Evolutionary conservation across 2,888 invertebrate genomes (phyloP).

Genomic region (Psylliodes chrysocephalus): DNA sequence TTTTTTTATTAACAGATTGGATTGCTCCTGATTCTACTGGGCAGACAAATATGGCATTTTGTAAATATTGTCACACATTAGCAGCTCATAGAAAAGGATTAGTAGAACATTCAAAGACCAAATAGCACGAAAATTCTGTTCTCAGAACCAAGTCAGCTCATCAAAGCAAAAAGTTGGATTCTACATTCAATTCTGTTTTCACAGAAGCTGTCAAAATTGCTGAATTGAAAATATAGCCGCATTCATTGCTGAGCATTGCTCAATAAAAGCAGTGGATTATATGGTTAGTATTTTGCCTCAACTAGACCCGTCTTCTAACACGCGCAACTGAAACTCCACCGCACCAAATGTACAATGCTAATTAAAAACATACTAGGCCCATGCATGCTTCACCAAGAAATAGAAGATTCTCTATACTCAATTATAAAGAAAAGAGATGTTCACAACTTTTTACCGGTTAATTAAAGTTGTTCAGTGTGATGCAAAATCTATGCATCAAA

Average conservation of each 20-base stretch:
- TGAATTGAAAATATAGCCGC: slow-evolving; percentile 32
- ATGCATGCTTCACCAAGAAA: slow-evolving; percentile 26
- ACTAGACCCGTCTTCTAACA: slow-evolving; percentile 32
- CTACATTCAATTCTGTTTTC: no score
- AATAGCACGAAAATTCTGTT: no score
- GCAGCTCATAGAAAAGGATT: no score
- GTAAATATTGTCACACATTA: no score
- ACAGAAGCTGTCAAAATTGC: no score
- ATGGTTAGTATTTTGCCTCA: slow-evolving; percentile 21
- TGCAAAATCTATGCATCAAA: neutral
- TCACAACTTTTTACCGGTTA: neutral
- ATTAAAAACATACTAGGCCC: slow-evolving; percentile 43
- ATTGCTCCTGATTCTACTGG: no score
- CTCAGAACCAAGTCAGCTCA: no score
- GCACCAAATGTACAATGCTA: slow-evolving; percentile 42
- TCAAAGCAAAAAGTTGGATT: no score
- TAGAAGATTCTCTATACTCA: slow-evolving; percentile 14
- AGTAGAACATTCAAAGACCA: no score
- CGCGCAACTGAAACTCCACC: slow-evolving; percentile 34
- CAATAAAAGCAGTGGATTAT: slow-evolving; percentile 32
- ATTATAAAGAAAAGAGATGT: slow-evolving; percentile 15
- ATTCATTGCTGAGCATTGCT: slow-evolving; percentile 39
- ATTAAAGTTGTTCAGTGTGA: neutral
- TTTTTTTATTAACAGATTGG: no score
- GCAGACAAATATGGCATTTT: no score